These are phyloP conservation scores for Neomonachus schauinslandi DNA, from an alignment of 2,113 vertebrate species.

Conservation along the genomic window DNA sequence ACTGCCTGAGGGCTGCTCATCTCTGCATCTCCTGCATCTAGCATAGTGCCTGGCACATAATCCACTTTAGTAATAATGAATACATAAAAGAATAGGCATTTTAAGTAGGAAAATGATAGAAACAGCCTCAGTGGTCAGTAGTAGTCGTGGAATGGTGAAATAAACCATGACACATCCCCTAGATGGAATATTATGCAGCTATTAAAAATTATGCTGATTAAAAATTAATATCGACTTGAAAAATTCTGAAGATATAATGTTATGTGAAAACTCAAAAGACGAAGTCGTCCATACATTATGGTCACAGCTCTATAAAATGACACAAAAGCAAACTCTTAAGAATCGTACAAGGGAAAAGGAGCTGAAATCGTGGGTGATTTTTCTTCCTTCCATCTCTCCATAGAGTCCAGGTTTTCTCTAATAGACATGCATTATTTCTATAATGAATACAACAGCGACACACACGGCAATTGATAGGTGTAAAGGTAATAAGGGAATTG, in stretches of 20 bases:
- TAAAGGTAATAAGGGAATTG: neutral
- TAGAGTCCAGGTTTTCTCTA: neutral
- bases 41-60: neutral
- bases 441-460: neutral
- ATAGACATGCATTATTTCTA: neutral
- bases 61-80: neutral
- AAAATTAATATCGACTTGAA: neutral
- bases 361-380: neutral
- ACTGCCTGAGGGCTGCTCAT: neutral
- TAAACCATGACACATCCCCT: neutral
- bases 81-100: neutral
- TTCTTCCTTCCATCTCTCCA: neutral
- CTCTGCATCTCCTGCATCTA: neutral
- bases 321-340: conserved; percentile 11
- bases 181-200: neutral
- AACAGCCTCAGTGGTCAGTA: neutral
- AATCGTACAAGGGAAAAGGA: neutral
- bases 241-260: neutral
- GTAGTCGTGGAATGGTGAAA: neutral
- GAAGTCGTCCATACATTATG: neutral
- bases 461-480: neutral
- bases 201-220: conserved; percentile 12
- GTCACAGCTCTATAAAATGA: neutral
- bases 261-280: neutral
- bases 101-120: neutral